Percentiles rank a stretch among this genome's conserved stretches.
These are phyloP conservation scores for Dasysyrphus tricinctus DNA, from an alignment of 2,888 invertebrate genomes.

Conservation along the genomic window DNA sequence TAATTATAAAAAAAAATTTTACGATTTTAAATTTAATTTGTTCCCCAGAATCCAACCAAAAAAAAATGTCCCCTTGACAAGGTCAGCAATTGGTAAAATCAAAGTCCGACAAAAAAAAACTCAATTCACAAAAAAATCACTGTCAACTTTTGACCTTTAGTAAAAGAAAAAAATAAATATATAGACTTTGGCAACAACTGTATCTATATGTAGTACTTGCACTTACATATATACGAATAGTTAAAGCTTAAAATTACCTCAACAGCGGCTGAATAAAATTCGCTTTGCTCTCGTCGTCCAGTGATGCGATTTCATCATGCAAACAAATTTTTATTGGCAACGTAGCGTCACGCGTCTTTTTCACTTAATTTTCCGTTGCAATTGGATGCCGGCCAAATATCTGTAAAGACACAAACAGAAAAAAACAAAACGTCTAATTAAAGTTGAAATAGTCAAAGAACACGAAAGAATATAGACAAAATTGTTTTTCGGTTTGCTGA, in stretches of 20 bases:
- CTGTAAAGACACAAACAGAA: conserved; percentile 55
- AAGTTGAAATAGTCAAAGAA: conserved; percentile 50
- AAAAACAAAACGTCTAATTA: conserved; percentile 60
- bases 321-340: conserved; percentile 60
- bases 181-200: conserved; percentile 48
- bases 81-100: conserved; percentile 14
- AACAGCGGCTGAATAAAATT: conserved; percentile 27
- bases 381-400: conserved; percentile 68
- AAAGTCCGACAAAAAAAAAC: not conserved
- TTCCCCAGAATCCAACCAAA: not conserved
- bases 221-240: not conserved
- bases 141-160: conserved; percentile 31
- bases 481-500: conserved; percentile 51
- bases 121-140: conserved; percentile 17
- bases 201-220: not conserved
- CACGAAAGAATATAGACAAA: conserved; percentile 11
- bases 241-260: conserved; percentile 42
- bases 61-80: conserved; percentile 13
- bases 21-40: conserved; percentile 5
- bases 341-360: conserved; percentile 72
- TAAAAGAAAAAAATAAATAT: not conserved
- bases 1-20: no score
- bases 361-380: conserved; percentile 72
- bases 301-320: conserved; percentile 61
- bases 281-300: conserved; percentile 49